These are phyloP conservation scores for Drosophila arawakana DNA, from an alignment of 1,140 invertebrate species.

Conservation along the genomic window DNA sequence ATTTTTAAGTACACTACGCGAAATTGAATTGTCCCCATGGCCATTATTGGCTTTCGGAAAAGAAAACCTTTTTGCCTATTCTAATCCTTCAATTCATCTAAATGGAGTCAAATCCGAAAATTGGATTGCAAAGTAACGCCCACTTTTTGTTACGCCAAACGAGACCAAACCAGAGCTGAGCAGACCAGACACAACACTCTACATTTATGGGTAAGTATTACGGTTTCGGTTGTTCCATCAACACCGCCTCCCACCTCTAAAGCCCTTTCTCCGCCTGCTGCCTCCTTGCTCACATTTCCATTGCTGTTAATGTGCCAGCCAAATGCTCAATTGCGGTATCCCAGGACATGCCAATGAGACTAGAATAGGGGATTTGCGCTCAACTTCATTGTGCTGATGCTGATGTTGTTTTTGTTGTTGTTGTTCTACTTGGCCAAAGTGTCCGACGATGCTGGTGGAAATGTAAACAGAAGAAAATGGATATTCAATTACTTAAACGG, in stretches of 20 bases:
- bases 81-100: slow-evolving; percentile 73
- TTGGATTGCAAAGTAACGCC: slow-evolving; percentile 81
- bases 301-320: slow-evolving; percentile 69
- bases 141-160: slow-evolving; percentile 59
- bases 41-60: slow-evolving; percentile 47
- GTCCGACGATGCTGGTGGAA: slow-evolving; percentile 50
- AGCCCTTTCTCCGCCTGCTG: not conserved
- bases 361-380: slow-evolving; percentile 64
- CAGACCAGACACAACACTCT: slow-evolving; percentile 7
- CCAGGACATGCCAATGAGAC: slow-evolving; percentile 77
- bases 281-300: not conserved
- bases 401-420: no score
- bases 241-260: slow-evolving; percentile 7
- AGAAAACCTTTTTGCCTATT: slow-evolving; percentile 59
- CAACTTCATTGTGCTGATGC: slow-evolving; percentile 54
- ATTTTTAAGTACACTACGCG: slow-evolving; percentile 72
- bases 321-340: slow-evolving; percentile 82
- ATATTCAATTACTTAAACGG: slow-evolving; percentile 84
- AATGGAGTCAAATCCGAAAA: slow-evolving; percentile 80
- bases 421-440: slow-evolving; percentile 33
- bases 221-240: slow-evolving; percentile 30
- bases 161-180: not conserved
- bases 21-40: slow-evolving; percentile 75
- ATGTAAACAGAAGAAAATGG: slow-evolving; percentile 82
- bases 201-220: slow-evolving; percentile 29